Evolutionary conservation across 2,113 vertebrate species (phyloP), one percentile per base, ranked within the genome.

Genomic region (Neogale vison): DNA sequence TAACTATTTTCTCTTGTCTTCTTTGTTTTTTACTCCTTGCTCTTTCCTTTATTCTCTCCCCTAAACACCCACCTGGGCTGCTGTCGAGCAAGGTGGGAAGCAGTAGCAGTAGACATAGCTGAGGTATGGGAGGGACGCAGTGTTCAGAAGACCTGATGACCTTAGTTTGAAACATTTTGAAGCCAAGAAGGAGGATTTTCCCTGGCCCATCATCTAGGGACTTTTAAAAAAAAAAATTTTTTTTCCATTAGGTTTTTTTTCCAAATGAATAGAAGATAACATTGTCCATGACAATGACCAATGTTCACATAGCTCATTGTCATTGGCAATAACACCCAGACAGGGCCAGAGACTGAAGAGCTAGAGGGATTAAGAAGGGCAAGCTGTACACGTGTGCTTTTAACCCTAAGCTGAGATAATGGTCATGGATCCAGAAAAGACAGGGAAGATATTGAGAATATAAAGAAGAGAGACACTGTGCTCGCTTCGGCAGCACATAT

Each of bases 21-120:
- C 29, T 72, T 24, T 83, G 8, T 15, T 67, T 47, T n/a, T 6
- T 20, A 13, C 4, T 69, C 15, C 7, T 55, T 59, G 5, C 9
- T 61, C 36, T 96, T 87, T 72, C 6, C 29, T 77, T 31, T 71
- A 31, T 88, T 55, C 20, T 31, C 55, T 3, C 9, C 81, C 31
- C 7, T 67, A 65, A 57, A 9, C 6, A 5, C 65, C 21, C 13
- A 39, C 15, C 26, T 29, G 57, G 29, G 21, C 1, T 21, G 11
- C 2, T 7, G 0, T 29, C 1, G 36, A 29, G 6, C 11, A 12
- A 2, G 3, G 3, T 6, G 7, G 18, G 18, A 1, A 80, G 47
- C 0, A 14, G 6, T 2, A 20, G 26, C 34, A 0, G 4, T 42
- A 10, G 8, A 4, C 0, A 0, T 31, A 4, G 7, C 11, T n/a